phyloP scores from a whole-genome alignment of 2,888 invertebrate species.

The Andrena camellia region DNA sequence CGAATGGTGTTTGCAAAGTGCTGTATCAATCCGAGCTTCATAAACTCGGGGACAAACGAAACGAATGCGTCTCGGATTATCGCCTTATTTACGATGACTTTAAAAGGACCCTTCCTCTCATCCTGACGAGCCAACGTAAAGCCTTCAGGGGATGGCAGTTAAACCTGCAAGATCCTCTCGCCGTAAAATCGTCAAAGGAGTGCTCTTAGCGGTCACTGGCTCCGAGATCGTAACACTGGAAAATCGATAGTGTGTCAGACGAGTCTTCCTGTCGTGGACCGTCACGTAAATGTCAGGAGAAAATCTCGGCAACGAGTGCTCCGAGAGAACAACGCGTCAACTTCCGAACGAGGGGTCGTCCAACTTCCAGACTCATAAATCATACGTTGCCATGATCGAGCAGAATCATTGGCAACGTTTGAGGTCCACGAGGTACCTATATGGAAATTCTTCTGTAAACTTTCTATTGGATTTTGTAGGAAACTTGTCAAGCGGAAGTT shows the following conservation, averaged over 20 bases:
- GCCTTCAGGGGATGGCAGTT: slow-evolving; percentile 9
- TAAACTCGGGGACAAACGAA: slow-evolving; percentile 11
- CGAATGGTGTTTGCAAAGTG: not conserved
- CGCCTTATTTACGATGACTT: slow-evolving; percentile 36
- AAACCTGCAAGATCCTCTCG: slow-evolving; percentile 13
- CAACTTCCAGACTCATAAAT: slow-evolving; percentile 5
- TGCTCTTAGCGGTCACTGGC: slow-evolving; percentile 11
- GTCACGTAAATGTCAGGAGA: not conserved
- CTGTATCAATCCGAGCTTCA: slow-evolving; percentile 21
- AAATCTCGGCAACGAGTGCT: not conserved
- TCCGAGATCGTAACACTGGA: slow-evolving; percentile 3
- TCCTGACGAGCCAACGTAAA: slow-evolving; percentile 15
- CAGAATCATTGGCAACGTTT: not conserved
- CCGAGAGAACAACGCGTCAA: slow-evolving; percentile 9
- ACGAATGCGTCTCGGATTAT: slow-evolving; percentile 26
- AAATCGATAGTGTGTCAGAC: slow-evolving; percentile 7
- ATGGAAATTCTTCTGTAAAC: not conserved
- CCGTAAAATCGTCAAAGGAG: slow-evolving; percentile 29
- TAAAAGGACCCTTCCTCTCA: slow-evolving; percentile 5
- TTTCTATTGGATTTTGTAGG: not conserved
- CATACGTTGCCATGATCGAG: not conserved
- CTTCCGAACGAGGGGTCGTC: not conserved
- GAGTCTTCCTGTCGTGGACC: not conserved
- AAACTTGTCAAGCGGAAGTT: not conserved
- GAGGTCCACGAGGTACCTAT: not conserved